These are phyloP conservation scores for Dynastes hyllus DNA, from an alignment of 2,888 invertebrate species.

Conservation along the genomic window DNA sequence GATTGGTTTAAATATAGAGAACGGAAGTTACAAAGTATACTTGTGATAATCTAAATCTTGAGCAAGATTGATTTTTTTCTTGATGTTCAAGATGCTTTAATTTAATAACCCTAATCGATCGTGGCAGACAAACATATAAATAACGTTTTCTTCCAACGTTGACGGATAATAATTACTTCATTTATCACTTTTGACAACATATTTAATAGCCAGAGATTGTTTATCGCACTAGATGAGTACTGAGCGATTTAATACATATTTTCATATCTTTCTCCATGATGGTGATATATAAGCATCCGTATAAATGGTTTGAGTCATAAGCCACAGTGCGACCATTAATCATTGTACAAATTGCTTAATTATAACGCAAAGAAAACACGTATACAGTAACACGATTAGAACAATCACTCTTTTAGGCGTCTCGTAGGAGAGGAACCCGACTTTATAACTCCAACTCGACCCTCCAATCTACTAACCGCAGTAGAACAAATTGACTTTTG, in stretches of 20 bases:
- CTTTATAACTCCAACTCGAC: conserved; percentile 13
- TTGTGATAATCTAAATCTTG: too few relatives aligned
- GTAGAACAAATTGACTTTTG: conserved; percentile 38
- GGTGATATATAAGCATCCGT: background rate
- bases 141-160: background rate
- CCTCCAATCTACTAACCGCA: conserved; percentile 10
- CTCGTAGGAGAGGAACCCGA: conserved; percentile 39
- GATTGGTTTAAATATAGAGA: too few relatives aligned
- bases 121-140: background rate
- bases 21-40: too few relatives aligned
- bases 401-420: conserved; percentile 31
- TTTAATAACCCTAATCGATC: background rate
- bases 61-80: too few relatives aligned
- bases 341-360: conserved; percentile 30
- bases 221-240: background rate
- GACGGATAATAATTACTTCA: conserved; percentile 13
- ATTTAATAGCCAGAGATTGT: conserved; percentile 8
- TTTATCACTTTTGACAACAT: background rate
- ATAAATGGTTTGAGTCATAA: conserved; percentile 5
- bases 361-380: conserved; percentile 9
- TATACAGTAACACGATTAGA: conserved; percentile 12
- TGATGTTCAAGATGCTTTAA: too few relatives aligned
- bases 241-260: background rate
- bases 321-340: conserved; percentile 8
- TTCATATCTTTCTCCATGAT: background rate